A percentile compares a stretch with the other conserved stretches of the same genome.
These are phyloP conservation scores for Columba livia DNA, from an alignment of 2,113 vertebrate species.

Conservation along the genomic window DNA sequence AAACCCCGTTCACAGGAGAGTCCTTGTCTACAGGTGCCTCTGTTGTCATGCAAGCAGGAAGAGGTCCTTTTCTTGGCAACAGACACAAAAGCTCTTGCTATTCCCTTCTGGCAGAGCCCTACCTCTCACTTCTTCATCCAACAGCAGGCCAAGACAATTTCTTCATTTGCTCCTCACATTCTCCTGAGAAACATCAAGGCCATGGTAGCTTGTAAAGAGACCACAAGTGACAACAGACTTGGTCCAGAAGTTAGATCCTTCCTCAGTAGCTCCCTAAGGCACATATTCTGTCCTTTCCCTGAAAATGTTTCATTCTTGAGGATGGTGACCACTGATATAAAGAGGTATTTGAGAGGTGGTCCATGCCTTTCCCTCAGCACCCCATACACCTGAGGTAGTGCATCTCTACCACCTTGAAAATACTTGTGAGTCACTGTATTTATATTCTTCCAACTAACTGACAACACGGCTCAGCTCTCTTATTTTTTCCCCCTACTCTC, in stretches of 20 bases:
- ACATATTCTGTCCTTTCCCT: neutral
- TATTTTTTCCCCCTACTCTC: neutral
- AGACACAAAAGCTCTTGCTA: neutral
- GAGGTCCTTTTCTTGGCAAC: neutral
- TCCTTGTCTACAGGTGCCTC: neutral
- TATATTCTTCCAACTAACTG: neutral
- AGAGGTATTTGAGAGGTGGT: neutral
- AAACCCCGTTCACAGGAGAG: neutral
- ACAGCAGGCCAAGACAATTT: neutral
- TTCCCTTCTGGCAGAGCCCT: neutral
- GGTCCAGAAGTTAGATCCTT: neutral
- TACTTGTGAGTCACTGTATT: neutral
- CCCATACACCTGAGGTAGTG: neutral
- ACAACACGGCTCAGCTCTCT: neutral
- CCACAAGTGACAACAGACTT: neutral
- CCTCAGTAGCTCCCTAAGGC: neutral
- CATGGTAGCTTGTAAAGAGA: neutral
- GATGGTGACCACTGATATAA: neutral
- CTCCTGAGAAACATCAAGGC: neutral
- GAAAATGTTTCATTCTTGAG: neutral
- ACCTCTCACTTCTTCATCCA: neutral
- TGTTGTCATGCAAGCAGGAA: neutral
- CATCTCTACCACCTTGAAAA: neutral
- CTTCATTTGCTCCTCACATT: neutral
- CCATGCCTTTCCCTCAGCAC: neutral